phyloP scores from a whole-genome alignment of 2,113 vertebrate species.

The Ahaetulla prasina region DNA sequence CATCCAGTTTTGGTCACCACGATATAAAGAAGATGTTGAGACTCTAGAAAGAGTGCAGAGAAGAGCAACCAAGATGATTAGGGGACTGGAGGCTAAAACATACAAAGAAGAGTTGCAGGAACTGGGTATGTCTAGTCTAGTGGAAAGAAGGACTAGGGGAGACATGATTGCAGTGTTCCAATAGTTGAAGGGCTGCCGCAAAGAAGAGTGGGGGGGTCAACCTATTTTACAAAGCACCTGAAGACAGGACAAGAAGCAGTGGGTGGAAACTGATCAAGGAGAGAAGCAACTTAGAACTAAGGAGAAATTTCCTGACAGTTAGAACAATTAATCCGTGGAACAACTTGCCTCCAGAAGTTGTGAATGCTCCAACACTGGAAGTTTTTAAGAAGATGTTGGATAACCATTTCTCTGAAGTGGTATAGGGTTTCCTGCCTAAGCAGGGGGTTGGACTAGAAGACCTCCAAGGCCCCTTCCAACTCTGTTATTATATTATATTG shows the following conservation, averaged over 20 bases:
- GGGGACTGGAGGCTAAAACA: not conserved
- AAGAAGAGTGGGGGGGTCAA: not conserved
- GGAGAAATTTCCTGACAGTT: too few relatives aligned
- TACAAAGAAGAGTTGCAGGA: not conserved
- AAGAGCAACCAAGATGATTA: not conserved
- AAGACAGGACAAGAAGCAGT: not conserved
- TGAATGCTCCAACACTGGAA: not conserved
- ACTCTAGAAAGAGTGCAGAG: too few relatives aligned
- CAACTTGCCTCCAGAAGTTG: not conserved
- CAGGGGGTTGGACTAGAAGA: not conserved
- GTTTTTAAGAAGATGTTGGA: not conserved
- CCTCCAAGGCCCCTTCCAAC: not conserved
- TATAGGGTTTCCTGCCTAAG: not conserved
- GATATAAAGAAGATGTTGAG: not conserved
- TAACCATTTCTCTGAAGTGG: not conserved
- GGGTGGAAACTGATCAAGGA: not conserved
- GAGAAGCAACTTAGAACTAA: not conserved
- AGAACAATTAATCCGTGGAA: too few relatives aligned
- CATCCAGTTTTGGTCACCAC: too few relatives aligned
- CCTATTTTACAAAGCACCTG: not conserved
- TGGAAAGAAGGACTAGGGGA: not conserved
- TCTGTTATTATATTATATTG: too few relatives aligned
- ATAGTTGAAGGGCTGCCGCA: not conserved
- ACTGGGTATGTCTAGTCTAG: not conserved
- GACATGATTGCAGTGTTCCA: not conserved